Evolutionary conservation across 2,797 vertebrate genomes (phyloP).

Genomic region (Trichosurus vulpecula): DNA sequence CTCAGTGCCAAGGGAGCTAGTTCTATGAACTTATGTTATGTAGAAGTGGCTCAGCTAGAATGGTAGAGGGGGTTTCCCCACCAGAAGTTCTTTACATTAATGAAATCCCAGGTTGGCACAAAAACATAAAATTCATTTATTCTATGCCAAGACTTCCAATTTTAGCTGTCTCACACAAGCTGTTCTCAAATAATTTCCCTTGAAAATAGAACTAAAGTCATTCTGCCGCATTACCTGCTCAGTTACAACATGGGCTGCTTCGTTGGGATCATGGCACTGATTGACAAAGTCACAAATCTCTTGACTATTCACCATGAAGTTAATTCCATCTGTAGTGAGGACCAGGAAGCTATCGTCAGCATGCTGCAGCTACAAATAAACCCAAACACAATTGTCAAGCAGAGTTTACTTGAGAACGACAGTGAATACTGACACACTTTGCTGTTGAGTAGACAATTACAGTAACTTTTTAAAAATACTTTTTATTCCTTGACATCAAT

Average conservation of each 20-base stretch:
- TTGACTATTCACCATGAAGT: constrained; percentile 99
- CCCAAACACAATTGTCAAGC: not conserved
- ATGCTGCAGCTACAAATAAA: constrained; percentile 89
- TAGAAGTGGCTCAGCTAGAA: not conserved
- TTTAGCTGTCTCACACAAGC: not conserved
- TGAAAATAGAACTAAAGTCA: not conserved
- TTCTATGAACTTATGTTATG: not conserved
- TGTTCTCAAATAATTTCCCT: not conserved
- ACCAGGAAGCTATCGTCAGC: constrained; percentile 94
- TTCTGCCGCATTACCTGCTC: constrained; percentile 90
- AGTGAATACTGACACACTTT: not conserved
- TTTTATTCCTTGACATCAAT: constrained; percentile 48
- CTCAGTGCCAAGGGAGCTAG: not conserved
- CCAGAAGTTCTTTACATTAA: not conserved
- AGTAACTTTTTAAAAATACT: not conserved
- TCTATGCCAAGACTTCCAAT: not conserved
- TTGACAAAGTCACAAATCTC: constrained; percentile 97
- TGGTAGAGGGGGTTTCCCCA: not conserved
- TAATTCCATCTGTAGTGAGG: constrained; percentile 97
- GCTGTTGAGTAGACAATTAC: not conserved
- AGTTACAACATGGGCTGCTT: constrained; percentile 94
- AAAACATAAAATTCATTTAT: not conserved
- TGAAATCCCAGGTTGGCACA: not conserved
- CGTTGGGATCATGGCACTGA: constrained; percentile 94
- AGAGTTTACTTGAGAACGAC: not conserved